Evolutionary conservation across 92 coral and sea anemone species (phyloP).

Genomic region (Epizoanthus illoricatus): DNA sequence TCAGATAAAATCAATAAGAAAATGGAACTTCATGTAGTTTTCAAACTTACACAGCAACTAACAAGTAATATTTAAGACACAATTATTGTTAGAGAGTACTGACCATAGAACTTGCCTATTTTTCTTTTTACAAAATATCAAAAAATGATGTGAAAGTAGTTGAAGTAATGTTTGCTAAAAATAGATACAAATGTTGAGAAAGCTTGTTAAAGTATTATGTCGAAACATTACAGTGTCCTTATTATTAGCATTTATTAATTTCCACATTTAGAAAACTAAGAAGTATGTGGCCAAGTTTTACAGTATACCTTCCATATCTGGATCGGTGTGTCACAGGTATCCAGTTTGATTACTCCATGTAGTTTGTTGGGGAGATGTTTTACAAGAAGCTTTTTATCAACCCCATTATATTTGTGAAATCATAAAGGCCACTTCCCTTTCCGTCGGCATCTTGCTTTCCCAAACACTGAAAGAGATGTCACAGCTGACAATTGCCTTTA

Average conservation of each 20-base stretch:
- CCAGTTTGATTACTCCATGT: slow-evolving; percentile 33
- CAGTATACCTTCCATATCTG: slow-evolving; percentile 41
- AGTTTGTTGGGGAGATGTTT: slow-evolving; percentile 22
- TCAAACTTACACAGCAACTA: background rate
- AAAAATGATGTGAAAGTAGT: background rate
- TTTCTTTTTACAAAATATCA: background rate
- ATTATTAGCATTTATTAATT: background rate
- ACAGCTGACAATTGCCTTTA: slow-evolving; percentile 41
- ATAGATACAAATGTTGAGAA: background rate
- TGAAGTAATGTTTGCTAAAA: background rate
- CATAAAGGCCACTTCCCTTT: slow-evolving; percentile 59
- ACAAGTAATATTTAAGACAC: background rate
- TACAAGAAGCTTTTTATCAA: no score
- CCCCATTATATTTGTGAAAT: slow-evolving; percentile 49
- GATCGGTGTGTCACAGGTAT: slow-evolving; percentile 32
- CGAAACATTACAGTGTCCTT: background rate
- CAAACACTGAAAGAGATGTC: slow-evolving; percentile 49
- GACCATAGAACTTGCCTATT: slow-evolving; percentile 1
- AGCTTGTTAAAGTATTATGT: slow-evolving; percentile 5
- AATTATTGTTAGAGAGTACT: no score
- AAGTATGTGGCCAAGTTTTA: background rate
- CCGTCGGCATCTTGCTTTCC: slow-evolving; percentile 63
- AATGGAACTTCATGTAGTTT: background rate
- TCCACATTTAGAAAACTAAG: background rate
- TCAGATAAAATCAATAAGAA: background rate